phyloP scores from a whole-genome alignment of 2,113 vertebrate genomes.

The Chaetodon trifascialis region DNA sequence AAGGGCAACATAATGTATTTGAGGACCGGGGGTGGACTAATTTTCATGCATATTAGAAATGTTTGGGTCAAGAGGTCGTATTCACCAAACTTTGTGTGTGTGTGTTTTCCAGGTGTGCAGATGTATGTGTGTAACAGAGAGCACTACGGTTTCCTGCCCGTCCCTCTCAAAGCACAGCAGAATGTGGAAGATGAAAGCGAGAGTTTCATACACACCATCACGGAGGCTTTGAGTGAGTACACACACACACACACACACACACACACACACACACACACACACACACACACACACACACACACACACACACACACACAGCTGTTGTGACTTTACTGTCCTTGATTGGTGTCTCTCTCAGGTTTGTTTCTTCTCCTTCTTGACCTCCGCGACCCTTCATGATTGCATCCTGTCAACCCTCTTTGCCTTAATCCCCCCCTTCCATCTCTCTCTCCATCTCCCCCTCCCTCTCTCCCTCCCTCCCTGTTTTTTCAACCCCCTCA shows the following conservation, averaged over 20 bases:
- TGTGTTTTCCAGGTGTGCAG: conserved; percentile 84
- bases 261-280: conserved; percentile 49
- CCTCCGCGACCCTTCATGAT: conserved; percentile 16
- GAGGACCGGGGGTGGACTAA: neutral
- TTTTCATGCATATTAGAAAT: conserved; percentile 26
- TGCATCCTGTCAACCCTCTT: conserved; percentile 23
- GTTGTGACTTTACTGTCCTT: conserved; percentile 29
- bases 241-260: conserved; percentile 32
- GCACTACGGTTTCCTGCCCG: conserved; percentile 94
- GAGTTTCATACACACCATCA: conserved; percentile 91
- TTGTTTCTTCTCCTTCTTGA: conserved; percentile 51
- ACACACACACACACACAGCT: conserved; percentile 42
- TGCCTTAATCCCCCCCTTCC: neutral
- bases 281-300: no score
- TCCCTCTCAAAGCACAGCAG: conserved; percentile 93
- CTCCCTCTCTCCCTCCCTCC: neutral
- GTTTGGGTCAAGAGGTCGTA: conserved; percentile 29
- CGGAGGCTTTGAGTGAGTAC: conserved; percentile 95
- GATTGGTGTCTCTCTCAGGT: conserved; percentile 17
- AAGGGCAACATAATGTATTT: neutral
- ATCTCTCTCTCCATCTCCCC: neutral
- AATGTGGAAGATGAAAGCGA: conserved; percentile 91
- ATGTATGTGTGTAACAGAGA: conserved; percentile 96
- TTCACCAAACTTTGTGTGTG: conserved; percentile 32
- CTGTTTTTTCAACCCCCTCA: conserved; percentile 8